Conservation (phyloP, 2,888 invertebrate species). For the Oxyscelio sp. region DNA sequence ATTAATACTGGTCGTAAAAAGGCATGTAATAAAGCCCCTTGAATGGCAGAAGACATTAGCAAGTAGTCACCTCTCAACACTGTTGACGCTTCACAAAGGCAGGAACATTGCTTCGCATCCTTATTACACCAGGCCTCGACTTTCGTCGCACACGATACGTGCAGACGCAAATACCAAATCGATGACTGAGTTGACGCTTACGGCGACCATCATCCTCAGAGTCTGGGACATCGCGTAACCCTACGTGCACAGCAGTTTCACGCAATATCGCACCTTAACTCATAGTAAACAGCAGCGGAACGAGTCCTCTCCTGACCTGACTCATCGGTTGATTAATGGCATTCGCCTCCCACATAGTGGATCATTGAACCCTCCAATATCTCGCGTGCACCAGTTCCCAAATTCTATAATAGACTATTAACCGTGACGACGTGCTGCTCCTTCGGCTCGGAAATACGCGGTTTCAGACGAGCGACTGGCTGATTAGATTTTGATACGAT, state of each 20-base stretch:
- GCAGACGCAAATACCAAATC: background rate
- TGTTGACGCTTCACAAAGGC: constrained; percentile 34
- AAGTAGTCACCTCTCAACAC: constrained; percentile 44
- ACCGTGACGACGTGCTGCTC: constrained; percentile 1
- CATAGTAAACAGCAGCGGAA: too few species aligned
- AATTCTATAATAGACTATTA: constrained; percentile 25
- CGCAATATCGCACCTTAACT: background rate
- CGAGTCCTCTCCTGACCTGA: too few species aligned
- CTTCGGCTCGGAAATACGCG: background rate
- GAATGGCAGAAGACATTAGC: background rate
- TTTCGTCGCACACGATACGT: background rate
- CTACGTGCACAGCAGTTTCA: background rate
- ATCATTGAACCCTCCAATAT: background rate
- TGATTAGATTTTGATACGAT: constrained; percentile 28
- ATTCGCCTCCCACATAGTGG: background rate
- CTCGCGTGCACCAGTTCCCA: constrained; percentile 28
- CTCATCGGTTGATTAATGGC: background rate
- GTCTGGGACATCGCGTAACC: background rate
- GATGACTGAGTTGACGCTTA: background rate
- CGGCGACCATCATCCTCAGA: background rate
- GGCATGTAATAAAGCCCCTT: background rate
- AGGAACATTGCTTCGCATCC: constrained; percentile 25
- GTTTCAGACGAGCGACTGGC: constrained; percentile 17
- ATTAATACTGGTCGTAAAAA: background rate
- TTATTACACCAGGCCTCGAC: background rate